phyloP scores from a whole-genome alignment of 1,140 invertebrate genomes.

The Trypoxylus dichotomus region DNA sequence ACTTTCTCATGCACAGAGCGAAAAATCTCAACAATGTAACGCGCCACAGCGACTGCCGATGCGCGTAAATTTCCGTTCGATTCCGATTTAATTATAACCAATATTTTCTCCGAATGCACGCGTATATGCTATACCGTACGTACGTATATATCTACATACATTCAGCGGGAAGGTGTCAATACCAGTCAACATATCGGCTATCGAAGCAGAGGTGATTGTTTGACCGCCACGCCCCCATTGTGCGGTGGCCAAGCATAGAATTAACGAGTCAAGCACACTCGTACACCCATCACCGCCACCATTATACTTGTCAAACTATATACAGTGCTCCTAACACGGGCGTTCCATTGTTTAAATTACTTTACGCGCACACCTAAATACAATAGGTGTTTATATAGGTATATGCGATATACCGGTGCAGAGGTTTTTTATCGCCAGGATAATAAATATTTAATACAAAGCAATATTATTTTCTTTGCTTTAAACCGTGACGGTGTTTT shows the following conservation, averaged over 20 bases:
- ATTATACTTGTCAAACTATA: conserved; percentile 30
- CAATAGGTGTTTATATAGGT: neutral
- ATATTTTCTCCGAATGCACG: neutral
- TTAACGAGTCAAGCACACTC: conserved; percentile 36
- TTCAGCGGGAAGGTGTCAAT: conserved; percentile 34
- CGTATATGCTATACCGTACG: no score
- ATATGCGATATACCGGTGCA: no score
- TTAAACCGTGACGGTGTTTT: no score
- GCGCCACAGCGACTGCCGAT: no score
- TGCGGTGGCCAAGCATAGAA: conserved; percentile 31
- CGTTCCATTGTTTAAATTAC: conserved; percentile 9
- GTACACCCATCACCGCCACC: conserved; percentile 35
- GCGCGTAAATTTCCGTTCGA: neutral
- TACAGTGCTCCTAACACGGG: conserved; percentile 22
- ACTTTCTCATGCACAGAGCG: no score
- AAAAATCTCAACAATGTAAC: no score
- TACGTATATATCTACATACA: neutral
- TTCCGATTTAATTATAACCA: conserved; percentile 13
- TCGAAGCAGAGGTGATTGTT: conserved; percentile 35
- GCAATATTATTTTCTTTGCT: no score
- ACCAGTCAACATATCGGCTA: conserved; percentile 35
- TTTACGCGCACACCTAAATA: conserved; percentile 7
- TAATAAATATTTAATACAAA: no score
- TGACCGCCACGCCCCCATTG: conserved; percentile 37
- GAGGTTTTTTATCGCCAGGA: no score